Conservation (phyloP, 2,113 vertebrate species). For the Oncorhynchus gorbuscha region DNA sequence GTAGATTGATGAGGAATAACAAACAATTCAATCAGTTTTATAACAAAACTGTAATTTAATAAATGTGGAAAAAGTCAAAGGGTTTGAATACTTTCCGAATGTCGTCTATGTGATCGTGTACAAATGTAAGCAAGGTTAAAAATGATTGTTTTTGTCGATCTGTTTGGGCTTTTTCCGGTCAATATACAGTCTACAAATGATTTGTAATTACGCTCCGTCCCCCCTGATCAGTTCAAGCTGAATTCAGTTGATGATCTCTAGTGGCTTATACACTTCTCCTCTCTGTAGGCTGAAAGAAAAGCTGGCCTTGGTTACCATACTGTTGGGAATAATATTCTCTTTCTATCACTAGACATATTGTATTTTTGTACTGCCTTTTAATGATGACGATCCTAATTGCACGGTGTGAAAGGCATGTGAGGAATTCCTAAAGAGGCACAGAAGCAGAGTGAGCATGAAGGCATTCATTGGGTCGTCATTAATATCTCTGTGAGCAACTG, state of each 20-base stretch:
- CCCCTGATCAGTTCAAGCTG: conserved; percentile 22
- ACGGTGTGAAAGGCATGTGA: not conserved
- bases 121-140: no score
- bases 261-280: conserved; percentile 62
- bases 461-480: not conserved
- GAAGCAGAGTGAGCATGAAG: not conserved
- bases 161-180: no score
- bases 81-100: no score
- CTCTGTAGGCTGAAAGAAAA: conserved; percentile 61
- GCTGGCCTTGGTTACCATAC: conserved; percentile 25
- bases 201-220: no score
- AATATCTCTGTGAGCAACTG: not conserved
- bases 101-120: no score
- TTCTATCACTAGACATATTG: conserved; percentile 9
- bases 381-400: not conserved
- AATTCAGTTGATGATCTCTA: conserved; percentile 32
- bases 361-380: conserved; percentile 17
- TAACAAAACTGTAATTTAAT: no score
- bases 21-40: no score
- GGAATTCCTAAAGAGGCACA: not conserved
- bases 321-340: conserved; percentile 37
- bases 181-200: no score
- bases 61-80: no score
- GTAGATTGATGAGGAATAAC: no score
- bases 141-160: no score